Evolutionary conservation across 53 echinoderm and acorn worm species (phyloP).

Genomic region (Paelopatides confundens): DNA sequence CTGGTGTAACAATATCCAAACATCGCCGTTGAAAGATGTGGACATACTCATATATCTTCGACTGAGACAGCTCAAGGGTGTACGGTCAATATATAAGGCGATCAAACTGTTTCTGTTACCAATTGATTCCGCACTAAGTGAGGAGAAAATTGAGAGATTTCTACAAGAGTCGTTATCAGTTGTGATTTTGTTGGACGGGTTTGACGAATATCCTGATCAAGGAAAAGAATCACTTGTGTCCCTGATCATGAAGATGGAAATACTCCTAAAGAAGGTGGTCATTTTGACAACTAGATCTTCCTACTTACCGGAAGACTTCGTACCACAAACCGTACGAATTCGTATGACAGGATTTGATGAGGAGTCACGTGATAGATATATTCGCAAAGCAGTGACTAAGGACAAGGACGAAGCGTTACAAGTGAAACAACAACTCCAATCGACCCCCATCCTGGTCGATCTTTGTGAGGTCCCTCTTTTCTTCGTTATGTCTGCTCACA

Average conservation of each 20-base stretch:
- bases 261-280: not conserved
- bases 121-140: not conserved
- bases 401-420: not conserved
- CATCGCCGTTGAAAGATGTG: not conserved
- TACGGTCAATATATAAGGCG: not conserved
- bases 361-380: not conserved
- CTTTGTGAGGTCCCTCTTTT: not conserved
- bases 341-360: not conserved
- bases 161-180: not conserved
- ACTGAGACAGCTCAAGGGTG: not conserved
- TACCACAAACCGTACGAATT: not conserved
- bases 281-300: not conserved
- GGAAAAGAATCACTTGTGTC: not conserved
- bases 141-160: not conserved
- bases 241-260: not conserved
- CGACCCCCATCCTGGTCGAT: not conserved
- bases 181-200: not conserved
- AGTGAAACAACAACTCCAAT: not conserved
- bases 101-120: not conserved
- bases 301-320: not conserved
- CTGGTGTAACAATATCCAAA: not conserved
- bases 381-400: not conserved
- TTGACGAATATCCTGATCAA: not conserved
- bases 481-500: not conserved
- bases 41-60: not conserved